phyloP scores from a whole-genome alignment of 2,797 vertebrate genomes.

The Apogon talboti region DNA sequence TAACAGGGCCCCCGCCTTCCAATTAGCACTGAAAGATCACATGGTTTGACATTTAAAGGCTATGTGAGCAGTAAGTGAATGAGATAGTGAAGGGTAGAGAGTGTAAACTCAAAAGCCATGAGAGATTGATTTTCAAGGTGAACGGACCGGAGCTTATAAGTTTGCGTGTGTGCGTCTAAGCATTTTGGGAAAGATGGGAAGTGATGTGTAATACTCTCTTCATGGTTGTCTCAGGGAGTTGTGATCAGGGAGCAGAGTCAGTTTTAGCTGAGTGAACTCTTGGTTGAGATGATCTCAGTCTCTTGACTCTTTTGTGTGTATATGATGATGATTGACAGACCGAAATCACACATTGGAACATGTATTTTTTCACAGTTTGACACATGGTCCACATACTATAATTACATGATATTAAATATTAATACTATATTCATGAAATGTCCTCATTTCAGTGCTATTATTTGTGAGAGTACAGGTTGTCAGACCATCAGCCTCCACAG shows the following conservation, averaged over 20 bases:
- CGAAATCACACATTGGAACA: neutral
- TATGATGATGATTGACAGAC: conserved; percentile 2
- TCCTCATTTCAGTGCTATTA: conserved; percentile 35
- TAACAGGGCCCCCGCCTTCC: conserved; percentile 8
- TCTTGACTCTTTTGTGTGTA: conserved; percentile 1
- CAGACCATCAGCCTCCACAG: conserved; percentile 8
- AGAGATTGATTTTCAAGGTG: conserved; percentile 64
- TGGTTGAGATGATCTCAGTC: conserved; percentile 29
- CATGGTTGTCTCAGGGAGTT: conserved; percentile 45
- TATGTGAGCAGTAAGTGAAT: conserved; percentile 38
- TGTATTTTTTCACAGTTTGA: conserved; percentile 7
- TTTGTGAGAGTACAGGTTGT: conserved; percentile 34
- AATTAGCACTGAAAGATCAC: conserved; percentile 36
- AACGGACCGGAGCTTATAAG: conserved; percentile 42
- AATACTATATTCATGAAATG: conserved; percentile 27
- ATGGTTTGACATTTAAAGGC: conserved; percentile 60
- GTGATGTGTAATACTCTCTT: conserved; percentile 47
- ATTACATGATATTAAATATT: conserved; percentile 29
- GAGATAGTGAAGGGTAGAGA: conserved; percentile 39
- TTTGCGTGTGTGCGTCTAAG: conserved; percentile 9
- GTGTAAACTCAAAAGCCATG: conserved; percentile 44
- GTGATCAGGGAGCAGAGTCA: conserved; percentile 19
- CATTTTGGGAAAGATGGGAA: conserved; percentile 35
- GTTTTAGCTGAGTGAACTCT: conserved; percentile 36
- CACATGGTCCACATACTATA: conserved; percentile 6